Base-by-base conservation (phyloP, 1,140 invertebrate genomes). In the Nylanderia fulva region DNA sequence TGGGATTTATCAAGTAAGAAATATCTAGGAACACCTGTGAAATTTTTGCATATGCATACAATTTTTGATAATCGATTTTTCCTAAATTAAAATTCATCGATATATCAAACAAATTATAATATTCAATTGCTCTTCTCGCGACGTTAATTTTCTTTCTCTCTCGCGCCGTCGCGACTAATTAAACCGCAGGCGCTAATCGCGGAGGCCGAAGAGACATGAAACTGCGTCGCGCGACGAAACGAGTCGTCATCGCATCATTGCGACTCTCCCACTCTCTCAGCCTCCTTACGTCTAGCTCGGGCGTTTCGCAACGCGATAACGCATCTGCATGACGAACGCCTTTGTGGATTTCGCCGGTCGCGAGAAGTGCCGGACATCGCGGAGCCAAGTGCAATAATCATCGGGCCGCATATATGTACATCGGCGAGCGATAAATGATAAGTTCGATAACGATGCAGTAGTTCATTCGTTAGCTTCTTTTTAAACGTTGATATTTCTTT, bases 291-390 rank as follows among this genome's bases (percentile, higher is more conserved):
- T 76, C 64, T 77, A 48, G 54, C 13, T 79, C n/a, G 24, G 86
- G 8, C 24, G 63, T 88, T 88, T 88, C 87, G 82, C 86, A 88
- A 88, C 54, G 27, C 42, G 87, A 88, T 80, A 88, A 88, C 68
- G 68, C 86, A 80, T 87, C 68, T 60, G 58, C n/a, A 48, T 80
- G 64, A 87, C 76, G 52, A 86, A 85, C 52, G 72, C 71, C 45
- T 68, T 36, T 42, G 36, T 75, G 18, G 24, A 15, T 42, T 74
- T 84, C 33, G 39, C 68, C 56, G 66, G 24, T 21, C 54, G 63
- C 56, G 61, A 48, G 45, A 79, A 24, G 58, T 45, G 79, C 52
- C 45, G 76, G 79, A 82, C 79, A 82, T 82, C 68, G 69, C 29
- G 66, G 66, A 85, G 61, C 33, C 58, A 18, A n/a, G 36, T 39